Conservation (phyloP, 2,797 vertebrate genomes). For the Tolypeutes matacus region DNA sequence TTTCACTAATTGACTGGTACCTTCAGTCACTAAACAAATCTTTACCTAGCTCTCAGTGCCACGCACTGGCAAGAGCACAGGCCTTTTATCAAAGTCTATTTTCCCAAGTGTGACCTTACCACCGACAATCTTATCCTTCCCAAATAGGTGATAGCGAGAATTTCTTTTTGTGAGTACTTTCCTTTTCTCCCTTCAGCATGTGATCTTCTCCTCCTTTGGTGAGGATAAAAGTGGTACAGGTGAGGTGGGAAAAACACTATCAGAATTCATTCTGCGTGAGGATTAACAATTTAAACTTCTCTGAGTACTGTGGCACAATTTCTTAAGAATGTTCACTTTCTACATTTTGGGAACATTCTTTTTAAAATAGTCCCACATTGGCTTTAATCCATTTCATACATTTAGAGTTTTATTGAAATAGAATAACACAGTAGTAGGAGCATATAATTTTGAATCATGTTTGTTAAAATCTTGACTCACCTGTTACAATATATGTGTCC, state of each 20-base stretch:
- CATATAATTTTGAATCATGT: not conserved
- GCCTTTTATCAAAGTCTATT: not conserved
- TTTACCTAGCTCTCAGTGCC: not conserved
- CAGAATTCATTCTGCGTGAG: not conserved
- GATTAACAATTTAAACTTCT: not conserved
- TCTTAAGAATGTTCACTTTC: slow-evolving; percentile 16
- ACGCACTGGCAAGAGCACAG: not conserved
- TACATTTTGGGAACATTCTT: not conserved
- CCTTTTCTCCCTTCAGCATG: not conserved
- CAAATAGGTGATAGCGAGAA: not conserved
- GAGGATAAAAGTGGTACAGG: not conserved
- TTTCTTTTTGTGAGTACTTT: slow-evolving; percentile 7
- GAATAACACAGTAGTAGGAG: not conserved
- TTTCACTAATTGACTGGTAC: not conserved
- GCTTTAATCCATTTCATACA: not conserved
- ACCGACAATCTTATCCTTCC: not conserved
- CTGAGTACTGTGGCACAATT: not conserved
- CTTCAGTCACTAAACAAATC: not conserved
- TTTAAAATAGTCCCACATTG: not conserved
- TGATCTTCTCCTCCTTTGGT: not conserved
- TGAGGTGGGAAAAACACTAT: not conserved
- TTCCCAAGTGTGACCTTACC: not conserved
- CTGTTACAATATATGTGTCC: not conserved
- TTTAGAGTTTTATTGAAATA: slow-evolving; percentile 10
- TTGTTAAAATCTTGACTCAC: not conserved